Conservation (phyloP, 1,140 invertebrate genomes). For the Ganaspis sp. region DNA sequence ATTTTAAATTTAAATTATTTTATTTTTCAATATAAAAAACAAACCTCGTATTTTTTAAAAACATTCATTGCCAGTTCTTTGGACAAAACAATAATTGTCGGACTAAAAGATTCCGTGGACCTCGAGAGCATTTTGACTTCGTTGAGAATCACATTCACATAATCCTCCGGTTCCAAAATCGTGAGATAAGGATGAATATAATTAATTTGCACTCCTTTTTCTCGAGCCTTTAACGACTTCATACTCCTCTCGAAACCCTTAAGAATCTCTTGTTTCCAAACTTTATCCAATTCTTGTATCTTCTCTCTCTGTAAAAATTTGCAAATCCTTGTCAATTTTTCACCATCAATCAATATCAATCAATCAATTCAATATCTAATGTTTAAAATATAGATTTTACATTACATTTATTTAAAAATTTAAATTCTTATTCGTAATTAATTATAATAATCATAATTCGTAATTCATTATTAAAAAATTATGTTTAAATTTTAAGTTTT, state of each 20-base stretch:
- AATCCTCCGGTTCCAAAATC: constrained; percentile 80
- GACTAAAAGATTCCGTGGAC: constrained; percentile 88
- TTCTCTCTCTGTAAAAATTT: constrained; percentile 74
- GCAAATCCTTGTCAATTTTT: background rate
- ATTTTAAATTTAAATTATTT: constrained; percentile 30
- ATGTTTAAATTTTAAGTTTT: too few relatives aligned
- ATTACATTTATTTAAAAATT: too few relatives aligned
- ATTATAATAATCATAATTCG: too few relatives aligned
- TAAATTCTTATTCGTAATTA: too few relatives aligned
- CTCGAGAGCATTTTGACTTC: constrained; percentile 83
- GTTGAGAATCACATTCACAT: constrained; percentile 80
- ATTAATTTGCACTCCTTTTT: constrained; percentile 71
- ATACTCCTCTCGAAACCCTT: constrained; percentile 83
- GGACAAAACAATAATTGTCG: constrained; percentile 80
- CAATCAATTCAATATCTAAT: too few relatives aligned
- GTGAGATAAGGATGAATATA: constrained; percentile 87
- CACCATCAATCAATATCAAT: too few relatives aligned
- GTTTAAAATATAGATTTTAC: too few relatives aligned
- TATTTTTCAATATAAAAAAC: constrained; percentile 32
- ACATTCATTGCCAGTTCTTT: constrained; percentile 84
- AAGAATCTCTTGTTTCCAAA: constrained; percentile 81
- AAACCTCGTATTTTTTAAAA: constrained; percentile 70
- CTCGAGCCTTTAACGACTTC: constrained; percentile 77
- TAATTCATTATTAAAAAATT: too few relatives aligned
- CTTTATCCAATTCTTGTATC: constrained; percentile 79